Evolutionary conservation across 1,140 invertebrate species (phyloP).

Genomic region (Bombus soroeensis): DNA sequence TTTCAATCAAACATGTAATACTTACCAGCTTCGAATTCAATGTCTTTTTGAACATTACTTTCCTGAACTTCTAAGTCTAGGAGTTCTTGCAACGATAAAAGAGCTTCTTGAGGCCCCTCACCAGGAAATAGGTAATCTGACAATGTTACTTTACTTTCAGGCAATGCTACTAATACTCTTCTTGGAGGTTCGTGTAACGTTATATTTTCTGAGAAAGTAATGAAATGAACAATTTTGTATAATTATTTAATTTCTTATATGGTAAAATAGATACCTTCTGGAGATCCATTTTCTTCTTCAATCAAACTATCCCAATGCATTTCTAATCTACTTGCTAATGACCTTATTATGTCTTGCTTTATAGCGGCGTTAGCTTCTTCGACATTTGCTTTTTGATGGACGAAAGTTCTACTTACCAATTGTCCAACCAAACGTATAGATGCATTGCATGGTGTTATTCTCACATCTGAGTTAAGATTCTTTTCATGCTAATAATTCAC

Average conservation of each 20-base stretch:
- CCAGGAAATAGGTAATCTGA: conserved; percentile 94
- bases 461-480: conserved; percentile 74
- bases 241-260: conserved; percentile 28
- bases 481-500: conserved; percentile 40
- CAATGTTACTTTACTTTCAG: conserved; percentile 86
- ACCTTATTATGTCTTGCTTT: conserved; percentile 90
- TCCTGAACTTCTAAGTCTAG: conserved; percentile 88
- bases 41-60: conserved; percentile 86
- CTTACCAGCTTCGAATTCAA: conserved; percentile 86
- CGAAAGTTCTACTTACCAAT: conserved; percentile 87
- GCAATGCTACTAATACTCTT: conserved; percentile 88
- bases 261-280: conserved; percentile 82
- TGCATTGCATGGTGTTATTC: conserved; percentile 73
- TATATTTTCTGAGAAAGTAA: conserved; percentile 83
- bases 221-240: conserved; percentile 26
- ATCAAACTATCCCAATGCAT: conserved; percentile 94
- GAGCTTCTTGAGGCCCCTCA: conserved; percentile 89
- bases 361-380: conserved; percentile 86
- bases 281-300: conserved; percentile 88
- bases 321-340: conserved; percentile 89
- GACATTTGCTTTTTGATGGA: conserved; percentile 88
- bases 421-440: conserved; percentile 86
- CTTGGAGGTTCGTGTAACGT: conserved; percentile 91
- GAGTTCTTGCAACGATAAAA: conserved; percentile 89
- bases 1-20: conserved; percentile 18